These are phyloP conservation scores for Stenchaetothrips biformis DNA, from an alignment of 2,888 invertebrate species.

Conservation along the genomic window DNA sequence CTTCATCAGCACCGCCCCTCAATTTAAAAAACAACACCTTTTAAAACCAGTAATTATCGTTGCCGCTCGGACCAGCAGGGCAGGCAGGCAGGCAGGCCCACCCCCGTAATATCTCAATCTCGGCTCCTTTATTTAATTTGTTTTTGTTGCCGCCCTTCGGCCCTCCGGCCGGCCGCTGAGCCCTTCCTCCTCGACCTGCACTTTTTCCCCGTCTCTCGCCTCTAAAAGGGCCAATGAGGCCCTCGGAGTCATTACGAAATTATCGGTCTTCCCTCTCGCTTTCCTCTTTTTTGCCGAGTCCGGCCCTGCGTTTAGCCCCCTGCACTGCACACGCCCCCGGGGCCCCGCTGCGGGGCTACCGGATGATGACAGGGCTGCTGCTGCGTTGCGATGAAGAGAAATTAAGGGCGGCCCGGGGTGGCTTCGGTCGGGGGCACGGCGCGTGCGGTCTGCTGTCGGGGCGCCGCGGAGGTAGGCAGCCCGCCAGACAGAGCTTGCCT, in stretches of 20 bases:
- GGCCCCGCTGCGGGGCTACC: too few relatives aligned
- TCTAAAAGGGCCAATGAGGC: background rate
- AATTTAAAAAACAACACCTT: constrained; percentile 25
- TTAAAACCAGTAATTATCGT: constrained; percentile 23
- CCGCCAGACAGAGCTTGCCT: too few relatives aligned
- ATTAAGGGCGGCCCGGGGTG: too few relatives aligned
- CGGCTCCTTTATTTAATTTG: constrained; percentile 21
- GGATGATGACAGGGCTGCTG: too few relatives aligned
- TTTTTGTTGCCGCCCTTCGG: background rate
- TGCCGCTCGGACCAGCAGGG: background rate
- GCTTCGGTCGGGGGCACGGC: too few relatives aligned
- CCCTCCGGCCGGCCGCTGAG: background rate
- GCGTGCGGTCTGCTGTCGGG: too few relatives aligned
- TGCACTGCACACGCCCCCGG: too few relatives aligned
- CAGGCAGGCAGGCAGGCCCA: background rate
- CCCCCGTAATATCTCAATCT: constrained; percentile 24
- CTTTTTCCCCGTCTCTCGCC: background rate
- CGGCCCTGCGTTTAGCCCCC: too few relatives aligned
- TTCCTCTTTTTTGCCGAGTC: too few relatives aligned
- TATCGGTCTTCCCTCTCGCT: too few relatives aligned
- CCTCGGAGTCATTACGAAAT: background rate
- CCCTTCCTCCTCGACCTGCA: background rate
- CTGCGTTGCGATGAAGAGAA: too few relatives aligned
- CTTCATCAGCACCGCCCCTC: constrained; percentile 19
- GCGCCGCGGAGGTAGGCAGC: too few relatives aligned